Evolutionary conservation across 2,888 invertebrate genomes (phyloP).

Genomic region (Parnassius apollo): DNA sequence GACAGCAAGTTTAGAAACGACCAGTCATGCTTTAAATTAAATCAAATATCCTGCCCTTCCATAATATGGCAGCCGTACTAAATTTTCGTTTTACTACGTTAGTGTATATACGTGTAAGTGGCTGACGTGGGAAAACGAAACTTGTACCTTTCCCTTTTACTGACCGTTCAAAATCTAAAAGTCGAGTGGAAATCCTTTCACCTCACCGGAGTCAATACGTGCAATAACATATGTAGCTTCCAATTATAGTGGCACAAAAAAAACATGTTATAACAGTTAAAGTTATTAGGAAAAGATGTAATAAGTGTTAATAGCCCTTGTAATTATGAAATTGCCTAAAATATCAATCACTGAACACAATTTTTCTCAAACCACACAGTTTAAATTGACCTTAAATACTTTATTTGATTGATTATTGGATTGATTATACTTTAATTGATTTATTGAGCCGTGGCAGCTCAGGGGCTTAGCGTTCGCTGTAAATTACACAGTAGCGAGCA

Average conservation of each 20-base stretch:
- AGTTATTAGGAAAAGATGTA: conserved; percentile 2
- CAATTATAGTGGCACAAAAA: conserved; percentile 5
- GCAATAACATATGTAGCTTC: conserved; percentile 13
- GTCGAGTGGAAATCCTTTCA: conserved; percentile 33
- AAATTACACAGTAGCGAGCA: too few species aligned
- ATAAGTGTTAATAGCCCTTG: conserved; percentile 6
- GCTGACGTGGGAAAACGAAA: conserved; percentile 17
- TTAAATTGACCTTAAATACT: conserved; percentile 1
- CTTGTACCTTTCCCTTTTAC: conserved; percentile 45
- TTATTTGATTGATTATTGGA: too few species aligned
- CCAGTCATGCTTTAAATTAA: conserved; percentile 18
- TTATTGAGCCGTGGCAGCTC: too few species aligned
- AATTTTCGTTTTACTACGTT: conserved; percentile 37
- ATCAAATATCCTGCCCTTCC: conserved; percentile 14
- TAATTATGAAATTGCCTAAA: conserved; percentile 6
- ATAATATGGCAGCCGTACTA: conserved; percentile 18
- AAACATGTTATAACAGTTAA: conserved; percentile 10
- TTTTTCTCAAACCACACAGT: background rate
- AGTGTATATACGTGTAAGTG: too few species aligned
- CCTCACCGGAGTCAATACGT: conserved; percentile 30
- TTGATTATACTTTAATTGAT: too few species aligned
- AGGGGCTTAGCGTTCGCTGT: too few species aligned
- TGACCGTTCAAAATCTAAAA: conserved; percentile 33
- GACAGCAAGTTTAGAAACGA: background rate
- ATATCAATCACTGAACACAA: background rate